Percentiles rank a stretch among this genome's conserved stretches.
phyloP scores from a whole-genome alignment of 2,113 vertebrate genomes.

The Mormyrus lacerda region DNA sequence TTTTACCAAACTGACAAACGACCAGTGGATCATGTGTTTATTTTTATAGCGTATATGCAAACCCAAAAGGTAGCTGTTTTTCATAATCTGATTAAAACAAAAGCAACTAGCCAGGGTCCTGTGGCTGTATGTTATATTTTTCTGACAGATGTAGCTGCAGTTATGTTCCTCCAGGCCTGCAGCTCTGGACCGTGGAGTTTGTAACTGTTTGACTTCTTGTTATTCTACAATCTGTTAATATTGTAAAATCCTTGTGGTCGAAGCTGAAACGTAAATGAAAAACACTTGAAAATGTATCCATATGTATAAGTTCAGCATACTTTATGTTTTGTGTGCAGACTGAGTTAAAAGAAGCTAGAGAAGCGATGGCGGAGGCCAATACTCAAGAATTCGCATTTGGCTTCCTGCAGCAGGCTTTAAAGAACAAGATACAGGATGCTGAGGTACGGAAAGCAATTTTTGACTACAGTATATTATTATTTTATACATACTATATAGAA shows the following conservation, averaged over 20 bases:
- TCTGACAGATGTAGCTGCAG: not conserved
- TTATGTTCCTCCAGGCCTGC: not conserved
- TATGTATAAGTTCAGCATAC: not conserved
- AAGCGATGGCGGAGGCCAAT: slow-evolving; percentile 65
- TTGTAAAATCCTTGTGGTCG: not conserved
- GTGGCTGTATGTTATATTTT: not conserved
- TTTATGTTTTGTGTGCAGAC: slow-evolving; percentile 36
- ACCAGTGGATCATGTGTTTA: not conserved
- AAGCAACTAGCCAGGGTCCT: not conserved
- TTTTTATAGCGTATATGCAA: not conserved
- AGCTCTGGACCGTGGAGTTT: not conserved
- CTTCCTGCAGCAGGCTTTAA: slow-evolving; percentile 62
- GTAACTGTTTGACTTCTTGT: not conserved
- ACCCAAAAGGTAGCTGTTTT: not conserved
- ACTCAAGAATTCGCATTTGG: slow-evolving; percentile 67
- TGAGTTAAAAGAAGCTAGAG: slow-evolving; percentile 58
- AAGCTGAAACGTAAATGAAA: not conserved
- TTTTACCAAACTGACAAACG: not conserved
- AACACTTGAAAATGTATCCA: not conserved
- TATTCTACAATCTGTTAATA: not conserved
- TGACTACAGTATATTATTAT: not conserved
- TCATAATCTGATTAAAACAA: not conserved
- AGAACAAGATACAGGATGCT: slow-evolving; percentile 60
- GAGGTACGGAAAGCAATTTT: slow-evolving; percentile 45
- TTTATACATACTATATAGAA: not conserved